These are phyloP conservation scores for Gobius niger DNA, from an alignment of 2,113 vertebrate genomes.

Conservation along the genomic window DNA sequence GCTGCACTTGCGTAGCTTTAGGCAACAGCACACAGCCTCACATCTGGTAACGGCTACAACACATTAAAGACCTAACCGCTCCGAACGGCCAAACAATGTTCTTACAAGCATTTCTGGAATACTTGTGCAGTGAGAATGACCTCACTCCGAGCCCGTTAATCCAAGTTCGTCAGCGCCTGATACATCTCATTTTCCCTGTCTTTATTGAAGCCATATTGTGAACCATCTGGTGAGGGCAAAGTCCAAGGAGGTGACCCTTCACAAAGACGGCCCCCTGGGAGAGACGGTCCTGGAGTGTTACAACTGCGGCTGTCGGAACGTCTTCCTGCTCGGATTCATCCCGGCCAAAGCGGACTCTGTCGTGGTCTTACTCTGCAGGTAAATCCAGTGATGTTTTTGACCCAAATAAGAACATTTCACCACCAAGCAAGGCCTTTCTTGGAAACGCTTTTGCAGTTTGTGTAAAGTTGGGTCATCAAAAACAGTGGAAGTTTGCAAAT, in stretches of 20 bases:
- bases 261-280: conserved; percentile 91
- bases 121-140: background rate
- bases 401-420: too few relatives aligned
- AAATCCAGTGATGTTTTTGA: background rate
- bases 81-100: background rate
- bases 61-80: background rate
- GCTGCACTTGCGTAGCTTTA: background rate
- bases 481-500: too few relatives aligned
- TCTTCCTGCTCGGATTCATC: conserved; percentile 95
- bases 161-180: background rate
- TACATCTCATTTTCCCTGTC: background rate
- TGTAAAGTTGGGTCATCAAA: too few relatives aligned
- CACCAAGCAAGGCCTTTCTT: too few relatives aligned
- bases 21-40: background rate
- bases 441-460: too few relatives aligned
- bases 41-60: conserved; percentile 2
- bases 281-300: conserved; percentile 94
- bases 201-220: conserved; percentile 87
- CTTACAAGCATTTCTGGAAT: background rate
- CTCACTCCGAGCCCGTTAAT: conserved; percentile 1
- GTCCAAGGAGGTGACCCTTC: conserved; percentile 94
- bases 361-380: conserved; percentile 93
- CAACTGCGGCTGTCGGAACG: conserved; percentile 92
- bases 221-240: conserved; percentile 95
- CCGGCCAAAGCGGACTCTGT: conserved; percentile 94